Evolutionary conservation across 2,797 vertebrate species (phyloP).

Genomic region (Coendou prehensilis): DNA sequence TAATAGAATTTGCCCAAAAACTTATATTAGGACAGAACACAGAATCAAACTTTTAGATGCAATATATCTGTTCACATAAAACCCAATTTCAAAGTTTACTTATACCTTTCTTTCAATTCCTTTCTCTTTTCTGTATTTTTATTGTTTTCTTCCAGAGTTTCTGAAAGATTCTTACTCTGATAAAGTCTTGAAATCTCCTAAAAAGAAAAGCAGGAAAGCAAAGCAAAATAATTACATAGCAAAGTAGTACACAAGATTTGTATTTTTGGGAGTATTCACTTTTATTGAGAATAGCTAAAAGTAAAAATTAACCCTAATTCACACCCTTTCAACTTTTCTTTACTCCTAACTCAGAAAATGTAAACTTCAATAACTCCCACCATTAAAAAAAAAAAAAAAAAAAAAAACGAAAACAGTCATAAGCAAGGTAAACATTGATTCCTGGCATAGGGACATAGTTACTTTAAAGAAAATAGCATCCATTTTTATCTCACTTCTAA

Average conservation of each 20-base stretch:
- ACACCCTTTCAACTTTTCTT: slow-evolving; percentile 40
- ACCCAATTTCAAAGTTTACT: slow-evolving; percentile 79
- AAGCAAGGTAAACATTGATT: slow-evolving; percentile 51
- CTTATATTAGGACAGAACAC: slow-evolving; percentile 10
- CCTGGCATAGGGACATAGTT: not conserved
- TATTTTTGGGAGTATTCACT: slow-evolving; percentile 33
- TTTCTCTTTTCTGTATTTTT: slow-evolving; percentile 83
- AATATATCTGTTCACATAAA: slow-evolving; percentile 60
- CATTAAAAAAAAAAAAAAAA: not conserved
- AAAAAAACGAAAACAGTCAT: slow-evolving; percentile 31
- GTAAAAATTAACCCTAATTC: slow-evolving; percentile 62
- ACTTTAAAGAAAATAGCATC: slow-evolving; percentile 31
- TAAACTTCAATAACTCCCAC: slow-evolving; percentile 38
- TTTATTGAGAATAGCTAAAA: slow-evolving; percentile 30
- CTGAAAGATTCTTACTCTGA: slow-evolving; percentile 81
- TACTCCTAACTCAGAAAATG: slow-evolving; percentile 27
- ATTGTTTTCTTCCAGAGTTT: slow-evolving; percentile 80
- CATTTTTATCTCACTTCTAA: slow-evolving; percentile 43
- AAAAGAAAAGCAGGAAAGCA: slow-evolving; percentile 79
- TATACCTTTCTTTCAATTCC: slow-evolving; percentile 88
- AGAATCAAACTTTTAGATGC: slow-evolving; percentile 61
- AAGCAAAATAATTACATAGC: slow-evolving; percentile 43
- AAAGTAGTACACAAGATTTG: slow-evolving; percentile 41
- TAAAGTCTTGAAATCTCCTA: slow-evolving; percentile 82
- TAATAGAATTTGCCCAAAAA: slow-evolving; percentile 17